These are phyloP conservation scores for Pterocles burchelli DNA, from an alignment of 2,113 vertebrate species.

Conservation along the genomic window DNA sequence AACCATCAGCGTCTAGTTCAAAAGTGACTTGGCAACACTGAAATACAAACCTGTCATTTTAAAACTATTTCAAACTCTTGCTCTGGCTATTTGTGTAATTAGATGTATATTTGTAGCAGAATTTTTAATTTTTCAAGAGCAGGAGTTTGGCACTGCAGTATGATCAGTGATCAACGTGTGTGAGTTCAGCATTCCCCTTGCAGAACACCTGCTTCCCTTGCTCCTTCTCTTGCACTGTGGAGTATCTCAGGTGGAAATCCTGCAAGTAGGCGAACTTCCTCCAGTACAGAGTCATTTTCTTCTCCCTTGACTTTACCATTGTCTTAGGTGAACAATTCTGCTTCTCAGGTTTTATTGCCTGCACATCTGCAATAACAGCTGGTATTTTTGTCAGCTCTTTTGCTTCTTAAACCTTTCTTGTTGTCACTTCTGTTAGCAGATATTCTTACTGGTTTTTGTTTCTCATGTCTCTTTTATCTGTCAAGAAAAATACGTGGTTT, in stretches of 20 bases:
- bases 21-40: background rate
- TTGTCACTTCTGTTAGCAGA: background rate
- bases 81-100: background rate
- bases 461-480: background rate
- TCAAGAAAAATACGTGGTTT: background rate
- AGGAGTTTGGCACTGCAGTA: accelerated
- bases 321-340: background rate
- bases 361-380: background rate
- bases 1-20: background rate
- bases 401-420: background rate
- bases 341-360: background rate
- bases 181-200: accelerated
- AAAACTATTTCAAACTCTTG: background rate
- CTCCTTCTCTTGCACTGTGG: background rate
- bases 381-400: background rate
- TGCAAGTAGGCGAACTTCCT: background rate
- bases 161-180: background rate
- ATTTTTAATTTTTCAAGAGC: background rate
- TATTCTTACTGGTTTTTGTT: background rate
- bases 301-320: background rate
- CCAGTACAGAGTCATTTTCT: background rate
- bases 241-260: conserved; percentile 14
- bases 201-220: background rate
- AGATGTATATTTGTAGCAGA: background rate
- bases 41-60: background rate